A percentile compares a stretch with the other conserved stretches of the same genome.
Evolutionary conservation across 2,113 vertebrate species (phyloP).

Genomic region (Rhynchopsitta pachyrhyncha): DNA sequence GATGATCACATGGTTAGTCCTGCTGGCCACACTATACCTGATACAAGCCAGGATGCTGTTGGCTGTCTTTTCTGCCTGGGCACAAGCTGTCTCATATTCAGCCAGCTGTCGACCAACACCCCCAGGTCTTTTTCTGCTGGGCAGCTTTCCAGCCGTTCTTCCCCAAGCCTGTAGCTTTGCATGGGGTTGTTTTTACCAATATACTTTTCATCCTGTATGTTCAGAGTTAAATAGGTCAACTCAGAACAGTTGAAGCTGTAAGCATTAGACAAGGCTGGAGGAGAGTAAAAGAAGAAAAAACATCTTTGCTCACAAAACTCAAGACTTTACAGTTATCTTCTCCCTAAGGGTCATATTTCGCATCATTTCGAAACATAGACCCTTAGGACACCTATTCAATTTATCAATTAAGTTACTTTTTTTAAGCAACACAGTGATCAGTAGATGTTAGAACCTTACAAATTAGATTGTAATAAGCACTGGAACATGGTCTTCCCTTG

Average conservation of each 20-base stretch:
- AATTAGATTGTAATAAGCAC: neutral
- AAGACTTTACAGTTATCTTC: neutral
- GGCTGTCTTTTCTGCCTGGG: neutral
- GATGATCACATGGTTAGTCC: accelerated
- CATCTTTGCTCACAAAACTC: neutral
- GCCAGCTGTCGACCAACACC: neutral
- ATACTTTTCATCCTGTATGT: neutral
- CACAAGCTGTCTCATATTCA: neutral
- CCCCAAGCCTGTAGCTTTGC: neutral
- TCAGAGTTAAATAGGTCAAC: neutral
- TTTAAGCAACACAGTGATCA: neutral
- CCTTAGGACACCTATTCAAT: neutral
- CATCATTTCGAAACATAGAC: neutral
- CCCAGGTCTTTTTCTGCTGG: neutral
- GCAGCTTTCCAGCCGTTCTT: neutral
- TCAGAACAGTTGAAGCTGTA: neutral
- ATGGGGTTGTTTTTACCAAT: neutral
- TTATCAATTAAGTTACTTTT: neutral
- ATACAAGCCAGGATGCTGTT: neutral
- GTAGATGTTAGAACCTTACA: neutral
- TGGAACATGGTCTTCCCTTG: neutral
- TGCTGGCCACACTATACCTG: neutral
- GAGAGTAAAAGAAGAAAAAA: neutral
- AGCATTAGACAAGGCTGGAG: neutral
- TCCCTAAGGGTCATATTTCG: neutral